Evolutionary conservation across 1,140 invertebrate species (phyloP), one percentile per base, ranked within the genome.

Genomic region (Phthorimaea operculella): DNA sequence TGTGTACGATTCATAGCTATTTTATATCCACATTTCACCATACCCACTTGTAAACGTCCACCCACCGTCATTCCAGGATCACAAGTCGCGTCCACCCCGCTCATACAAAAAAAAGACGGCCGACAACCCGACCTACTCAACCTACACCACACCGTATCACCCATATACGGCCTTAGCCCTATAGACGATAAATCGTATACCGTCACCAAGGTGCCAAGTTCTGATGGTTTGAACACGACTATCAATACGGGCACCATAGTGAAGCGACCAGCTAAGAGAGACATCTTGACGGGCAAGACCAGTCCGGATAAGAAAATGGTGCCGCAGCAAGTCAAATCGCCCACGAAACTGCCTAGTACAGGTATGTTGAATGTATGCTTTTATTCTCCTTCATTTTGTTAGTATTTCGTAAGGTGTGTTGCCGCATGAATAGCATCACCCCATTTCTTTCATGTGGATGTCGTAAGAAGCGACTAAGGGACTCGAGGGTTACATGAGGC

Each of bases 71-170:
- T 69, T 73, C 8, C 71, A 78, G 75, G 63, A 16, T 47, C 54
- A 44, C 71, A 78, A 60, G 64, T 79, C 45, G 74, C 79, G 7
- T 84, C 81, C 14, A 84, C 81, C 48, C 81, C 81, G 0, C 55
- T 84, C 15, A 60, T 62, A 50, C n/a, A 64, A 9, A 42, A 74
- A 34, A 64, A 63, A 10, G 73, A 67, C 15, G 66, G 64, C 0
- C 10, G 63, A 3, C 74, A 79, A 55, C 72, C 66, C 33, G 75
- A 82, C 8, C 57, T 82, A 0, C 48, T 79, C 33, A 70, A 78
- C 54, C 48, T 81, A 17, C 72, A 82, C 57, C 76, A 59, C 49
- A 79, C 78, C 0, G 79, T 84, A 65, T 84, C 81, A 6, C 81
- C 81, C 0, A 84, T 84, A 36, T 84, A 76, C 61, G 77, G 79